These are phyloP conservation scores for Phaenicophaeus curvirostris DNA, from an alignment of 2,797 vertebrate species.

Conservation along the genomic window DNA sequence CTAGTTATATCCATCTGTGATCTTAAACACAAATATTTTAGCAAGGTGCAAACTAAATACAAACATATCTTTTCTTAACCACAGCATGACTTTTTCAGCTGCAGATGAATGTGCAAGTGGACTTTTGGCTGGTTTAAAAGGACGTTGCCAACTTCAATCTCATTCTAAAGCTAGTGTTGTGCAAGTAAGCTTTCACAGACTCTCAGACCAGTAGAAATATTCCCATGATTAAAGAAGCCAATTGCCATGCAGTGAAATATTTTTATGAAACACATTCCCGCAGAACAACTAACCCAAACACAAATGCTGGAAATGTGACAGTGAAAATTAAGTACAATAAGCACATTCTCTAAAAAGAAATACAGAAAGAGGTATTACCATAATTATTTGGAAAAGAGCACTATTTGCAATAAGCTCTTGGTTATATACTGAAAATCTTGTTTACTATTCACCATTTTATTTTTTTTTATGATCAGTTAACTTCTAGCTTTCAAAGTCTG, in stretches of 20 bases:
- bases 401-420: not conserved
- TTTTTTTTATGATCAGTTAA: not conserved
- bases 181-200: not conserved
- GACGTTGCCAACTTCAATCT: not conserved
- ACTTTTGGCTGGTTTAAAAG: not conserved
- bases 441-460: rapidly evolving
- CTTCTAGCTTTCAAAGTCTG: not conserved
- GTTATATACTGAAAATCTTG: not conserved
- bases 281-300: not conserved
- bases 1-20: not conserved
- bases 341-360: not conserved
- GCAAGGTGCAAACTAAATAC: not conserved
- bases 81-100: not conserved
- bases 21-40: not conserved
- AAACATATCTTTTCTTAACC: not conserved
- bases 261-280: not conserved
- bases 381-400: not conserved
- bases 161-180: not conserved
- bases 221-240: not conserved
- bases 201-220: not conserved
- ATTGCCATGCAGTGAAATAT: slow-evolving; percentile 24
- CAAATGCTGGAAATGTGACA: not conserved
- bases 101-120: rapidly evolving
- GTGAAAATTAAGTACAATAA: not conserved
- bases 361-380: rapidly evolving